These are phyloP conservation scores for Sternarchorhynchus goeldii DNA, from an alignment of 2,797 vertebrate species.

Conservation along the genomic window DNA sequence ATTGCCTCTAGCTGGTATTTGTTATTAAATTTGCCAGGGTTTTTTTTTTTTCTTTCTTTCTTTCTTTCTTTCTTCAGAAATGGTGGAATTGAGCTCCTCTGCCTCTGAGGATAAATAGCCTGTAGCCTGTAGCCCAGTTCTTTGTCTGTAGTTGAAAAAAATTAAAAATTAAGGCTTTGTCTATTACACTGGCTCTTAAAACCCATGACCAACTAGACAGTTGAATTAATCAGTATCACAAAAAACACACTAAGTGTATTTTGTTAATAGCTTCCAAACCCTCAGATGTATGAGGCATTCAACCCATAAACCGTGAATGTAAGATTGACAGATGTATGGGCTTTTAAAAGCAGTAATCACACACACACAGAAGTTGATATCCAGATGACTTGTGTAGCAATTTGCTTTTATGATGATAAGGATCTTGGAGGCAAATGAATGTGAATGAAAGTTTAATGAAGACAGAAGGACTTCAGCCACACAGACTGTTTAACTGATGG, in stretches of 20 bases:
- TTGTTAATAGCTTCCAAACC: slow-evolving; percentile 16
- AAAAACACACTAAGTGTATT: background rate
- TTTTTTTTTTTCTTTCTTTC: background rate
- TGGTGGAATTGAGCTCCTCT: background rate
- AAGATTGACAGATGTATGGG: slow-evolving; percentile 3
- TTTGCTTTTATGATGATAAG: slow-evolving; percentile 32
- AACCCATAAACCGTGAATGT: slow-evolving; percentile 4
- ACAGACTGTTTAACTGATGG: slow-evolving; percentile 35
- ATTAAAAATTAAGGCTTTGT: background rate
- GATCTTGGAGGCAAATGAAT: slow-evolving; percentile 42
- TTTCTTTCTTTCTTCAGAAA: background rate
- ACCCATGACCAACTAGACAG: background rate
- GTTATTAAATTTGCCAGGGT: slow-evolving; percentile 59
- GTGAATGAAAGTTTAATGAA: slow-evolving; percentile 54
- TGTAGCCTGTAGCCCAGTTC: slow-evolving; percentile 1
- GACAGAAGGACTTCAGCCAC: slow-evolving; percentile 27
- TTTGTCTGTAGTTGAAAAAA: background rate
- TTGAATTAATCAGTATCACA: background rate
- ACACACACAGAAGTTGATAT: background rate
- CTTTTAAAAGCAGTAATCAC: slow-evolving; percentile 18
- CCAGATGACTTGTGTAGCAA: slow-evolving; percentile 15
- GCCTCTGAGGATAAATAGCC: slow-evolving; percentile 1
- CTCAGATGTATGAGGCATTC: slow-evolving; percentile 21
- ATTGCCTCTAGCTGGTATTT: slow-evolving; percentile 59
- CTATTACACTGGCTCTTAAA: background rate